Base-by-base conservation (phyloP, 2,888 invertebrate genomes). In the Odontocolon sp. region DNA sequence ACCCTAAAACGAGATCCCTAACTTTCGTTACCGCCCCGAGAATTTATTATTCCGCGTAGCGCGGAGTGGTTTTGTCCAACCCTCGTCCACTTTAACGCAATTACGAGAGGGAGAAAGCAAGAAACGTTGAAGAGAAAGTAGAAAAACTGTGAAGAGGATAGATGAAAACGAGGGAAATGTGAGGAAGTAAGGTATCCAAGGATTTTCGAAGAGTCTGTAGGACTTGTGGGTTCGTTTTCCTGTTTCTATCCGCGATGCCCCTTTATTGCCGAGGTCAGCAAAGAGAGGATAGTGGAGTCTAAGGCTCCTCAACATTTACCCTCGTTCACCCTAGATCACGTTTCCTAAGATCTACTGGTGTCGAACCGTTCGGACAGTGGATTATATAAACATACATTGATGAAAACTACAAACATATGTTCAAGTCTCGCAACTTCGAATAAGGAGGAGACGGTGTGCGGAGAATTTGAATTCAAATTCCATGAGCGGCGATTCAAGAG, bases 21-120 rank as follows among this genome's bases (percentile, higher is more conserved):
- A 86, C 82, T 86, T 82, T 82, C 82, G 83, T 83, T 84, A 75
- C 78, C 66, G 72, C 77, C 77, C 81, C 75, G 77, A 81, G 81
- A 83, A 86, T 86, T 87, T 86, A 84, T 87, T 85, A 85, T 87
- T 85, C 85, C 79, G 79, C 82, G 80, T 81, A 80, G 75, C 67
- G 59, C 50, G 61, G 77, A 77, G 59, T 67, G 71, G 38, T 81
- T 84, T 85, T 86, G 85, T 83, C 84, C 81, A 86, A 86, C 86
- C 84, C 87, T 87, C 87, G 87, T 88, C 87, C 85, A 87, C 88
- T 89, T 87, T 87, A 87, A 88, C 86, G 85, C 87, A 88, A 82
- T 77, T 78, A 80, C 69, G 47, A 52, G 59, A 52, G 36, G 56
- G 52, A 52, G 52, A 56, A 47, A 23, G 45, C 16, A 18, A 64